Evolutionary conservation across 1,140 invertebrate species (phyloP).

Genomic region (Cherax quadricarinatus): DNA sequence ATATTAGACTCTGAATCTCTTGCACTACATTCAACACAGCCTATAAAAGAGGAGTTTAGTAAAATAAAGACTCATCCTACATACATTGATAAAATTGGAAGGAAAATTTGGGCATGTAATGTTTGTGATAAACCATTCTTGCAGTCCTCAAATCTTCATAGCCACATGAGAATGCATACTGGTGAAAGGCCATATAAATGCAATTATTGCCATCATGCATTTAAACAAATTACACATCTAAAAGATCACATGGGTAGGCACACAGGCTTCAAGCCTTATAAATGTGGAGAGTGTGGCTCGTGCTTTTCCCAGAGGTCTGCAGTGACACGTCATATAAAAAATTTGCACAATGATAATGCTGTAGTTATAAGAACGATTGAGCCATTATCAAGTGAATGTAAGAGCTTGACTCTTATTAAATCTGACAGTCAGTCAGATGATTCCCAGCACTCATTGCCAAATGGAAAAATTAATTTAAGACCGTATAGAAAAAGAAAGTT

Average conservation of each 20-base stretch:
- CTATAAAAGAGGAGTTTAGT: constrained; percentile 3
- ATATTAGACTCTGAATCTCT: neutral
- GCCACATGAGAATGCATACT: constrained; percentile 47
- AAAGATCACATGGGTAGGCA: constrained; percentile 49
- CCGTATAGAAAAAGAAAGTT: neutral
- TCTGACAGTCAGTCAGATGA: neutral
- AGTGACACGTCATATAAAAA: constrained; percentile 34
- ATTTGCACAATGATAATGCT: constrained; percentile 19
- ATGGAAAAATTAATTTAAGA: neutral
- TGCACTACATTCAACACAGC: neutral
- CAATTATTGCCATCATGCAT: constrained; percentile 22
- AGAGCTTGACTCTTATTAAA: neutral
- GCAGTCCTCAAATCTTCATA: constrained; percentile 43
- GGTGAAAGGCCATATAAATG: constrained; percentile 45
- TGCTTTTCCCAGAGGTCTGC: constrained; percentile 39
- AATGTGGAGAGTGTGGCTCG: constrained; percentile 5
- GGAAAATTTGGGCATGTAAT: constrained; percentile 44
- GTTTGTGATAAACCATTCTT: constrained; percentile 34
- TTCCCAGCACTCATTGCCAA: neutral
- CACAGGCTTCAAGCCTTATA: constrained; percentile 30
- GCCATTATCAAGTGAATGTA: neutral
- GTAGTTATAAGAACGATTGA: neutral
- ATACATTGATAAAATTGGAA: constrained; percentile 12
- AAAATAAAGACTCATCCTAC: neutral
- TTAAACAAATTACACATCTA: constrained; percentile 49